These are phyloP conservation scores for Papilio elwesi DNA, from an alignment of 2,888 invertebrate species.

Conservation along the genomic window DNA sequence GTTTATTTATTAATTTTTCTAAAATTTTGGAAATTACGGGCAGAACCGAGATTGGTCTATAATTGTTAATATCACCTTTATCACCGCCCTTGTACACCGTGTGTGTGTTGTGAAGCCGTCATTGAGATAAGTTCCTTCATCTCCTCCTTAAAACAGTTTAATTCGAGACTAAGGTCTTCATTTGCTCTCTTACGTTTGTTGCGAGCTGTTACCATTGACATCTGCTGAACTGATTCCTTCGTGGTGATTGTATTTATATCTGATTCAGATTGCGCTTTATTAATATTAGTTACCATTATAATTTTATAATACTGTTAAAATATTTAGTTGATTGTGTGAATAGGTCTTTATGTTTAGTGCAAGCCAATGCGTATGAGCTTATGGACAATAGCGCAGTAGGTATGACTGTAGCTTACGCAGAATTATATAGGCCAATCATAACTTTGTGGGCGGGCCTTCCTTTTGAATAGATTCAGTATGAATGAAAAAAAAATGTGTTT, in stretches of 20 bases:
- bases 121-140: neutral
- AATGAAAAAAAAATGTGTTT: neutral
- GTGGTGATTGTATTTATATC: neutral
- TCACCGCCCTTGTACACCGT: too few species aligned
- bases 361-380: neutral
- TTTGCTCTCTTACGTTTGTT: neutral
- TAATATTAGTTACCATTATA: neutral
- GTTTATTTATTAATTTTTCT: too few species aligned
- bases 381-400: neutral
- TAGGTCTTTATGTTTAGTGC: neutral
- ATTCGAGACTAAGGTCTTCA: neutral
- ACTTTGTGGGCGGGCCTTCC: neutral
- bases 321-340: neutral
- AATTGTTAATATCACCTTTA: too few species aligned
- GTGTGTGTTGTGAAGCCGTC: slow-evolving; percentile 46
- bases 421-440: neutral
- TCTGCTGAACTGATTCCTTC: neutral
- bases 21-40: too few species aligned
- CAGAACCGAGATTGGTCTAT: too few species aligned
- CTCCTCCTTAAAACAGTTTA: neutral
- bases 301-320: neutral
- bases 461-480: neutral
- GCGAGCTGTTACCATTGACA: neutral
- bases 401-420: neutral
- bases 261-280: neutral